phyloP scores from a whole-genome alignment of 2,113 vertebrate species.

The Syrmaticus mikado region DNA sequence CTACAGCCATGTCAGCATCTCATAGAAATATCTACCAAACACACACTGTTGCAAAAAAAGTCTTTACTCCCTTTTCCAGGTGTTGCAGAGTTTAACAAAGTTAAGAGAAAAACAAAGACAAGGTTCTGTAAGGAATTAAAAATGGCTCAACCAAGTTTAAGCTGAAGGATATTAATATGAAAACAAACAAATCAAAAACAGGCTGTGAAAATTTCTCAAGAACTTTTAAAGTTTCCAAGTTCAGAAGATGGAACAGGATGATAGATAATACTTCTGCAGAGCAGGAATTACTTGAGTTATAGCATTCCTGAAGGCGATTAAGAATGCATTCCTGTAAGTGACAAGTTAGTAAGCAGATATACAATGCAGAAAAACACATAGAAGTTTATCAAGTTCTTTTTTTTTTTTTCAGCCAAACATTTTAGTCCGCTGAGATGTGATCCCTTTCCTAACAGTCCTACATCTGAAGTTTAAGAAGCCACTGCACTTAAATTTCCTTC shows the following conservation, averaged over 20 bases:
- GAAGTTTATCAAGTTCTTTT: background rate
- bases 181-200: background rate
- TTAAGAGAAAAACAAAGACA: background rate
- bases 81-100: background rate
- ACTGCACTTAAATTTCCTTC: slow-evolving; percentile 33
- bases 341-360: background rate
- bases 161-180: background rate
- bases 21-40: background rate
- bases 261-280: background rate
- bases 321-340: background rate
- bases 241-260: background rate
- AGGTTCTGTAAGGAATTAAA: background rate
- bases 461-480: slow-evolving; percentile 3
- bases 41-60: background rate
- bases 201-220: background rate
- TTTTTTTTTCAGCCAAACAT: background rate
- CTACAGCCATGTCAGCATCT: background rate
- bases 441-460: slow-evolving; percentile 14
- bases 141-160: background rate
- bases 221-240: background rate
- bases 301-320: background rate
- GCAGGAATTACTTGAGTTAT: background rate
- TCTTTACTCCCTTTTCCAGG: background rate
- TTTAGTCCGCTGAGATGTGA: slow-evolving; percentile 6
- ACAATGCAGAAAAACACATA: background rate